These are phyloP conservation scores for Regulus satrapa DNA, from an alignment of 2,113 vertebrate genomes.

Conservation along the genomic window DNA sequence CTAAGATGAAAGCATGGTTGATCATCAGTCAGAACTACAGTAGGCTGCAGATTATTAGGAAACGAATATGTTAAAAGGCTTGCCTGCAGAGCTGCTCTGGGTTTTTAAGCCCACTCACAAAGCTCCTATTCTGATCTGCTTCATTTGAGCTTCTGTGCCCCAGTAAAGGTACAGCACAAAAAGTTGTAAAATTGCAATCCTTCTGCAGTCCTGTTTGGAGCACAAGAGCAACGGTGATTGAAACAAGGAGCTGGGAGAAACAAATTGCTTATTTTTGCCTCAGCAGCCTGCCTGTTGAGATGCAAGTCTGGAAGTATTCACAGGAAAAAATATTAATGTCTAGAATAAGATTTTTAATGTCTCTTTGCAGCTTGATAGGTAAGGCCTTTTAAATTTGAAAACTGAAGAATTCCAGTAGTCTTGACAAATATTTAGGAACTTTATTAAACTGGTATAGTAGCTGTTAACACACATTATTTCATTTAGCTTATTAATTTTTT, in stretches of 20 bases:
- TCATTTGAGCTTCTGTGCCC: neutral
- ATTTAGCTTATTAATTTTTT: neutral
- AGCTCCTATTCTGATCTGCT: neutral
- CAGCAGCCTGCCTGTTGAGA: neutral
- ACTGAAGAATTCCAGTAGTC: neutral
- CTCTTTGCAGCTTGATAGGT: neutral
- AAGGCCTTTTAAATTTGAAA: neutral
- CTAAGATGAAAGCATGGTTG: neutral
- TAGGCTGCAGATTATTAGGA: neutral
- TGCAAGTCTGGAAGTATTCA: neutral
- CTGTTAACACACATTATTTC: neutral
- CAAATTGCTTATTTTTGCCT: neutral
- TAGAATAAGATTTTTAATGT: neutral
- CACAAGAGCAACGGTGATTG: neutral
- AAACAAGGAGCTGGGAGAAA: neutral
- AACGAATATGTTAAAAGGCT: fast-evolving
- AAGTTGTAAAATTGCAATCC: neutral
- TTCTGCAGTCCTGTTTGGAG: neutral
- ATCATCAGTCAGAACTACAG: neutral
- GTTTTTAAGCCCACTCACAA: neutral
- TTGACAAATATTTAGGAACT: neutral
- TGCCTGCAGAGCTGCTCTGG: neutral
- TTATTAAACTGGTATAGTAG: neutral
- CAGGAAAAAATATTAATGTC: neutral
- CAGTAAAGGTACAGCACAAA: neutral